Evolutionary conservation across 2,113 vertebrate species (phyloP).

Genomic region (Strix aluco): DNA sequence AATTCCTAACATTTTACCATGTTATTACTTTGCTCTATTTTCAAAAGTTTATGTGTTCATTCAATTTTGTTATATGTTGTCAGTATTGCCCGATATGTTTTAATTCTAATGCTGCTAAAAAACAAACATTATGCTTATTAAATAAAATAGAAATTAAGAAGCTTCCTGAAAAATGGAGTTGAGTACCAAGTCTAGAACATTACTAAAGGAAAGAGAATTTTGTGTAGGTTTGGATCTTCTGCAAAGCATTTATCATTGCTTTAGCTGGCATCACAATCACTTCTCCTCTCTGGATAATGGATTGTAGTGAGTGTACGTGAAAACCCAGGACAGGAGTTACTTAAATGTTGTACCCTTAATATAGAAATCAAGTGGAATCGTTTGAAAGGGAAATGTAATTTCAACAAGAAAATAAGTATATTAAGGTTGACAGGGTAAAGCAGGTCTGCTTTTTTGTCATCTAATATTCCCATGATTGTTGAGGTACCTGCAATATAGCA

Average conservation of each 20-base stretch:
- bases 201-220: background rate
- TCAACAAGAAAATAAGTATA: slow-evolving; percentile 38
- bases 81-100: background rate
- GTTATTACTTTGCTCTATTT: background rate
- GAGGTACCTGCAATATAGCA: background rate
- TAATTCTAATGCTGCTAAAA: background rate
- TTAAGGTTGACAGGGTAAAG: slow-evolving; percentile 27
- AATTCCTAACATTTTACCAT: background rate
- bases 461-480: background rate
- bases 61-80: background rate
- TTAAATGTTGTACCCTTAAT: background rate
- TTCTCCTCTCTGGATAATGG: background rate
- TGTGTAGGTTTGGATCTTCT: background rate
- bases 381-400: slow-evolving; percentile 30
- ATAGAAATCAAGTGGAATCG: background rate
- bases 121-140: background rate
- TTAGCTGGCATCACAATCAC: background rate
- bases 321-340: background rate
- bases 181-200: background rate
- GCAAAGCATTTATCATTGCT: background rate
- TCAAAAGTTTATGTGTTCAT: background rate
- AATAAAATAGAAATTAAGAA: background rate
- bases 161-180: background rate
- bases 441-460: background rate
- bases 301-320: background rate